Conservation (phyloP, 2,113 vertebrate species). For the Xerus inauris region DNA sequence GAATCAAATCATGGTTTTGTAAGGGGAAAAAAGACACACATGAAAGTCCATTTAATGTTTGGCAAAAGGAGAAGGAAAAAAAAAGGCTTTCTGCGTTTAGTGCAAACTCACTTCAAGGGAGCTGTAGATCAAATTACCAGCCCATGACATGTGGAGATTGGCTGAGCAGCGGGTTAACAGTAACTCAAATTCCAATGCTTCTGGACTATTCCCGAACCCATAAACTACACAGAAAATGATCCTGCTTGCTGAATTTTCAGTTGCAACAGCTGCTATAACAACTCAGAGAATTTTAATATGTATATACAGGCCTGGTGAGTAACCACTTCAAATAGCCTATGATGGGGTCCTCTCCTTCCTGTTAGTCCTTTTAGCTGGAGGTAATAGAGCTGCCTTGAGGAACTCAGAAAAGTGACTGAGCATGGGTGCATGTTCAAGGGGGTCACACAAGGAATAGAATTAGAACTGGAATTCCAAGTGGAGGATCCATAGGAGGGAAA, state of each 20-base stretch:
- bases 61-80: slow-evolving; percentile 56
- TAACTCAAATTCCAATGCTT: slow-evolving; percentile 84
- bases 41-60: slow-evolving; percentile 82
- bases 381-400: slow-evolving; percentile 59
- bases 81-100: slow-evolving; percentile 76
- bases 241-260: slow-evolving; percentile 85
- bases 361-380: slow-evolving; percentile 52
- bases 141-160: slow-evolving; percentile 82
- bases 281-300: slow-evolving; percentile 81
- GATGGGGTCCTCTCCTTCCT: slow-evolving; percentile 68
- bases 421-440: neutral
- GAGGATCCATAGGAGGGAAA: neutral
- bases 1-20: slow-evolving; percentile 80
- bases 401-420: neutral
- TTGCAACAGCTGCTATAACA: slow-evolving; percentile 86
- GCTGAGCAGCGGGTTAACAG: slow-evolving; percentile 77
- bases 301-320: slow-evolving; percentile 73
- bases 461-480: neutral
- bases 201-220: slow-evolving; percentile 82
- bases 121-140: slow-evolving; percentile 84
- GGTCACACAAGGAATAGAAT: neutral
- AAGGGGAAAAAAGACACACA: slow-evolving; percentile 78
- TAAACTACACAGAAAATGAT: slow-evolving; percentile 86
- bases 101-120: slow-evolving; percentile 84
- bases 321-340: slow-evolving; percentile 79